Conservation (phyloP, 2,888 invertebrate genomes). For the Papilio demoleus region DNA sequence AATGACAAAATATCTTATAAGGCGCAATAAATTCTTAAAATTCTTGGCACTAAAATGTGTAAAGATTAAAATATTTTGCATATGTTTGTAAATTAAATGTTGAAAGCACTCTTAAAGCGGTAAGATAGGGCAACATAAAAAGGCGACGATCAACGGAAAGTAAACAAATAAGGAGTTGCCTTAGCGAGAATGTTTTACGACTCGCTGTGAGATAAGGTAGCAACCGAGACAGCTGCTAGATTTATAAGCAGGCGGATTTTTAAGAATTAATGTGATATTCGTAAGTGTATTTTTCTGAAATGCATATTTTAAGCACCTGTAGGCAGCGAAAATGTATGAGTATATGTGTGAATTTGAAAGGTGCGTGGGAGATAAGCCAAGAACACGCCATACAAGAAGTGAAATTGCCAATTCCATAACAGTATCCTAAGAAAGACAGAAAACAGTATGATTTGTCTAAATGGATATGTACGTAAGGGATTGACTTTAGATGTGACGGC, state of each 20-base stretch:
- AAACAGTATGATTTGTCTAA: too few species aligned
- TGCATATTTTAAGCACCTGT: neutral
- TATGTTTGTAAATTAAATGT: constrained; percentile 12
- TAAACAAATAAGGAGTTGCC: constrained; percentile 37
- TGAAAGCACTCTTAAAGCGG: neutral
- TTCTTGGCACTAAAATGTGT: neutral
- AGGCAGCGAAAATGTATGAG: neutral
- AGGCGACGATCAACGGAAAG: constrained; percentile 10
- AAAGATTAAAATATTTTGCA: constrained; percentile 4
- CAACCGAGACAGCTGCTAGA: constrained; percentile 23
- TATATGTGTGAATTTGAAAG: neutral
- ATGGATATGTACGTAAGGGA: too few species aligned
- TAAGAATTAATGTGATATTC: constrained; percentile 23
- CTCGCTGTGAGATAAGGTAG: constrained; percentile 27
- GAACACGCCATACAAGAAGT: too few species aligned
- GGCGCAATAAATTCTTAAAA: neutral
- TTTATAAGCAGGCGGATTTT: constrained; percentile 31
- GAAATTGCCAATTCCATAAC: too few species aligned
- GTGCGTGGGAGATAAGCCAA: neutral
- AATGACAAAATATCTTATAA: neutral
- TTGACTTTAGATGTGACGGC: too few species aligned
- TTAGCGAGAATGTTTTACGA: constrained; percentile 36
- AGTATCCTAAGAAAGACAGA: too few species aligned
- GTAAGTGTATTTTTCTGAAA: neutral
- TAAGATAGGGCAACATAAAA: constrained; percentile 23